A percentile compares a stretch with the other conserved stretches of the same genome.
Evolutionary conservation across 2,113 vertebrate genomes (phyloP).

Genomic region (Anthoscopus minutus): DNA sequence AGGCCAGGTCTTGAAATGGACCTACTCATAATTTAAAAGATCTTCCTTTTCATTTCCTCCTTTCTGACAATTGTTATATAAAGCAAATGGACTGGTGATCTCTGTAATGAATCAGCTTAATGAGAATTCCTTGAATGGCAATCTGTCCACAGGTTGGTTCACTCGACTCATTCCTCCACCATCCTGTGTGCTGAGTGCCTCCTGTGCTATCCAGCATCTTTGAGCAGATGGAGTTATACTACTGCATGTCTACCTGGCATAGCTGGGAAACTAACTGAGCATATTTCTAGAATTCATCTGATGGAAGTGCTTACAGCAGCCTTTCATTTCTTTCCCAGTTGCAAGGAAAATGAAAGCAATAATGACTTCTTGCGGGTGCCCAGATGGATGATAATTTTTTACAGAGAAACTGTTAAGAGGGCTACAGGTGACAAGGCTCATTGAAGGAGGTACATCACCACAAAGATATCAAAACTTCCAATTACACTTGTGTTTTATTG

Average conservation of each 20-base stretch:
- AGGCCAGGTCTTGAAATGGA: background rate
- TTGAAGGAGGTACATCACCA: background rate
- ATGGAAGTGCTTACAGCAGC: background rate
- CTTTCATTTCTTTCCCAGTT: background rate
- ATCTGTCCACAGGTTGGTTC: background rate
- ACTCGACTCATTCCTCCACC: background rate
- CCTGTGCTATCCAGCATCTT: background rate
- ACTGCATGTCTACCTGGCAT: background rate
- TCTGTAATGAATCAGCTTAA: background rate
- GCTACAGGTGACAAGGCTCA: background rate
- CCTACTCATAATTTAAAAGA: background rate
- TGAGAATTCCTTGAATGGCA: background rate
- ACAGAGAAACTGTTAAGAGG: background rate
- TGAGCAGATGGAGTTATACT: background rate
- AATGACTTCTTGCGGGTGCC: background rate
- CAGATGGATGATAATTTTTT: background rate
- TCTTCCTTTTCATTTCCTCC: background rate
- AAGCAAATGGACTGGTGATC: background rate
- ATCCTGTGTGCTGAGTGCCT: background rate
- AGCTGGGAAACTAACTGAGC: background rate
- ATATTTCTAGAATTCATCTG: background rate
- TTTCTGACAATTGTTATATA: background rate
- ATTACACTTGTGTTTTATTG: slow-evolving; percentile 25
- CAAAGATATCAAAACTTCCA: background rate
- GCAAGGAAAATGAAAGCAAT: background rate